These are phyloP conservation scores for Parasteatoda tepidariorum DNA, from an alignment of 1,140 invertebrate genomes.

Conservation along the genomic window DNA sequence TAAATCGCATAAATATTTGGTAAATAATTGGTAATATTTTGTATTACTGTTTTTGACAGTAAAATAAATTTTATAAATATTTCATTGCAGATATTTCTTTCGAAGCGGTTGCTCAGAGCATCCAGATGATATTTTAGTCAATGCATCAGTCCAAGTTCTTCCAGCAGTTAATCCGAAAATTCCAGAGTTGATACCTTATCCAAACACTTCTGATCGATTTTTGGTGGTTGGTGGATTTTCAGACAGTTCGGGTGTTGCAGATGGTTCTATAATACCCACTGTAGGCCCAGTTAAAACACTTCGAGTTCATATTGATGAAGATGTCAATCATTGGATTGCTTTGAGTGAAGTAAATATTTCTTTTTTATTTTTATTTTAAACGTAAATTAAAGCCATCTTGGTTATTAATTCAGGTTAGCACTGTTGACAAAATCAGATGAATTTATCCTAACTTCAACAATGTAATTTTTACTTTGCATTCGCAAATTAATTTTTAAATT, in stretches of 20 bases:
- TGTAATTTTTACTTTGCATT: no score
- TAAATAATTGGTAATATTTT: no score
- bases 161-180: constrained; percentile 63
- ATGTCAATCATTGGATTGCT: constrained; percentile 90
- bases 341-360: constrained; percentile 92
- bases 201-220: constrained; percentile 44
- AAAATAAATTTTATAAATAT: no score
- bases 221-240: constrained; percentile 46
- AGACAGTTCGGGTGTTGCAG: constrained; percentile 77
- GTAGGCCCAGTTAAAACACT: constrained; percentile 79
- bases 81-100: constrained; percentile 79
- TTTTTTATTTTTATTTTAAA: no score
- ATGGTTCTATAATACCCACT: constrained; percentile 76
- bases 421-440: no score
- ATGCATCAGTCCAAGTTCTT: constrained; percentile 67
- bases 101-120: constrained; percentile 92
- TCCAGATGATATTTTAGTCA: constrained; percentile 85
- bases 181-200: constrained; percentile 62
- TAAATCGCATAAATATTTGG: no score
- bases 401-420: no score
- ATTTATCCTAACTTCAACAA: no score
- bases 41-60: no score
- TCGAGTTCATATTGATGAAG: constrained; percentile 80
- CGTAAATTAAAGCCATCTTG: no score
- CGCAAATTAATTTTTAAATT: no score